Evolutionary conservation across 2,888 invertebrate genomes (phyloP), one percentile per base, ranked within the genome.

Genomic region (Timema podura): DNA sequence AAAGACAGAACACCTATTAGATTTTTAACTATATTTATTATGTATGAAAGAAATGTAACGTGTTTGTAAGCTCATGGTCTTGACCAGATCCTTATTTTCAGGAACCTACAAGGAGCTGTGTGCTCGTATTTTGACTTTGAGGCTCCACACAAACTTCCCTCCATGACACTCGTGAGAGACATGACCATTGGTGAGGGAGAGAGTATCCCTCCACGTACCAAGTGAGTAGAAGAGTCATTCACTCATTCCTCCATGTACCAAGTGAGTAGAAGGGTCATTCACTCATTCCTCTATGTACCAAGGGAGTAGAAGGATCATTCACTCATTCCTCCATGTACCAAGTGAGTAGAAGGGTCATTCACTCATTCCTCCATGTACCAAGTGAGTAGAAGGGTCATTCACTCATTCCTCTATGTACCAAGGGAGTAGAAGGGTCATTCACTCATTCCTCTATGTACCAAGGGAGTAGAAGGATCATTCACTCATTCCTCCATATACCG

Each of bases 41-140:
- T 16, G 54, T 6, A n/a, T 54, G 6, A 6, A 54, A 16, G 16
- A 54, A 54, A 30, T 30, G 30, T 30, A 30, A 30, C 30, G 30
- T 30, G 30, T 30, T 30, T 30, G 30, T 30, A 30, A 30, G 30
- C 3, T 30, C 3, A 30, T 5, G 15, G 51, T 8, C 6, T 13
- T 51, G 51, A 6, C 13, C 51, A 5, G 51, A 44, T 68, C 11
- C 5, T 72, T 71, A n/a, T 69, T 70, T 75, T 69, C 81, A 98
- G 98, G 98, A 98, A 98, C 83, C 85, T 98, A 69, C 97, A 97
- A 85, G 94, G 93, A 74, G 98, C 98, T 70, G 91, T 98, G 77
- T 93, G 97, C 82, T 93, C 96, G 77, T 98, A 96, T 81, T 91
- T 97, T 83, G 98, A 98, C 82, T 91, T 91, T 79, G 89, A 91